Evolutionary conservation across 2,113 vertebrate genomes (phyloP), one percentile per base, ranked within the genome.

Genomic region (Merops nubicus): DNA sequence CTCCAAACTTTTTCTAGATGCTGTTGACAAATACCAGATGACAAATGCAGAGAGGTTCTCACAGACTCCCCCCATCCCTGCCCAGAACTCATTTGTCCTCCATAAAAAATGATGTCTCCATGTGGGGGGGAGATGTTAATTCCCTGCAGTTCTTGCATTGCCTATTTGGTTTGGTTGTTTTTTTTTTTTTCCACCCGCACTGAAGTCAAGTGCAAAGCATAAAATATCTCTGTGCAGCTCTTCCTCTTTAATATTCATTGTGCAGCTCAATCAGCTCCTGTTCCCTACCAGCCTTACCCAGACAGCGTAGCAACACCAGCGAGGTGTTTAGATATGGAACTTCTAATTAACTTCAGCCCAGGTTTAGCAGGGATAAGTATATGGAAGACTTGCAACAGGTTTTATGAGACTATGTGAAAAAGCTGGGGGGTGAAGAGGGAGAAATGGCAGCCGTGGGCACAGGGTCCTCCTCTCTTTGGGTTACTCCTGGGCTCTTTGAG

Each of bases 261-360:
- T 60, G 74, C 69, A 43, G 81, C 80, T 74, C 62, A 5, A 2
- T 6, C 15, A 12, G 50, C 29, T 63, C 88, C 76, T 1, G 47
- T 19, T 57, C 51, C 11, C 47, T 23, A 3, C 48, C 4, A 18
- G 17, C 33, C 63, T 12, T 0, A 0, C 34, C 40, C 34, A 43
- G 36, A 4, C 50, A 5, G 12, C 5, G 33, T 4, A 29, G 69
- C 74, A 31, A 1, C 20, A 5, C 79, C 48, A 10, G 13, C n/a
- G n/a, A n/a, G n/a, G n/a, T n/a, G n/a, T n/a, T n/a, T n/a, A n/a
- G n/a, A n/a, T n/a, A n/a, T n/a, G n/a, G n/a, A 28, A 51, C 50
- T 51, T 51, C 50, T 51, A 6, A 13, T 51, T 51, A 51, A 14
- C 25, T 28, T 51, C 25, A 51, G 50, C 50, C 50, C 25, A 28